Percentiles rank a stretch among this genome's conserved stretches.
These are phyloP conservation scores for Procambarus virginalis DNA, from an alignment of 1,140 invertebrate genomes.

Conservation along the genomic window DNA sequence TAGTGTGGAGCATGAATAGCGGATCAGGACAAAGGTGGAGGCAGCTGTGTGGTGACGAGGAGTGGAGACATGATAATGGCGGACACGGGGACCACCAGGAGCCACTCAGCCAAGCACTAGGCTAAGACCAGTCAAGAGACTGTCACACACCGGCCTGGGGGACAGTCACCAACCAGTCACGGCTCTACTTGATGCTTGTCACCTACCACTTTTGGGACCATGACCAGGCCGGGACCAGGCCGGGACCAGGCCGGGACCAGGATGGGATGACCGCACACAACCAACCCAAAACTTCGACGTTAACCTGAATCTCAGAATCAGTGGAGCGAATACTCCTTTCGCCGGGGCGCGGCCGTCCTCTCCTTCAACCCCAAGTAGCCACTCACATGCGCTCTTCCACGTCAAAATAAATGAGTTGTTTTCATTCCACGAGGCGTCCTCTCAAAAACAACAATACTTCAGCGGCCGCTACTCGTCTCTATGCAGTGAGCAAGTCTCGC, in stretches of 20 bases:
- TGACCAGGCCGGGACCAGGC: background rate
- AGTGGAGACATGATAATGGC: slow-evolving; percentile 20
- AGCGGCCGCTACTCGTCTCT: background rate
- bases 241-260: background rate
- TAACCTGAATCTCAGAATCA: background rate
- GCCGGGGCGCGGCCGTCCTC: background rate
- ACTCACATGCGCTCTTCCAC: slow-evolving; percentile 30
- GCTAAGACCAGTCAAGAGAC: too few species aligned
- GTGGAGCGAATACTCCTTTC: background rate
- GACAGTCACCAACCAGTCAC: too few species aligned
- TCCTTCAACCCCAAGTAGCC: slow-evolving; percentile 5
- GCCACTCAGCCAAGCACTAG: too few species aligned
- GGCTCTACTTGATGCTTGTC: too few species aligned
- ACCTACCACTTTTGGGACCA: background rate
- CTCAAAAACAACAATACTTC: slow-evolving; percentile 52
- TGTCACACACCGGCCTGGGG: background rate
- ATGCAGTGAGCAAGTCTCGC: background rate
- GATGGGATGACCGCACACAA: background rate
- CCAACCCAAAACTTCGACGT: background rate
- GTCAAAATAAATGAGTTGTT: slow-evolving; percentile 62
- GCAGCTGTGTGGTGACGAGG: slow-evolving; percentile 12
- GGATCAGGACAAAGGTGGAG: background rate
- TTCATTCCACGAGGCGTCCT: slow-evolving; percentile 62
- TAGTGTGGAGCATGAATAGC: too few species aligned
- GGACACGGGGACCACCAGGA: too few species aligned